Percentiles rank a stretch among this genome's conserved stretches.
Evolutionary conservation across 2,797 vertebrate genomes (phyloP).

Genomic region (Gymnothorax javanicus): DNA sequence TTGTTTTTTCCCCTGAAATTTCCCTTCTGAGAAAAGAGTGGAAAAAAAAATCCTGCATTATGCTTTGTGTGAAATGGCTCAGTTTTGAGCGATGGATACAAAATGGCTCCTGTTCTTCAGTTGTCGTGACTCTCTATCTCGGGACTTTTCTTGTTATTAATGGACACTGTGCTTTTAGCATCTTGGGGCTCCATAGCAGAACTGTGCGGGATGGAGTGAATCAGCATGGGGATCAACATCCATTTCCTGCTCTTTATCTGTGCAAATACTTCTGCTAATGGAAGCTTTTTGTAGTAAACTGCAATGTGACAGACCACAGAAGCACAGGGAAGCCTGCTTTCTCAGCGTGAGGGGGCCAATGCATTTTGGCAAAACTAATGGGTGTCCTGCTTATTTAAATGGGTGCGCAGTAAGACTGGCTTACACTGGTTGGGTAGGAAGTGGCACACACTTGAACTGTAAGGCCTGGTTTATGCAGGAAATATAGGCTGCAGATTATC

Average conservation of each 20-base stretch:
- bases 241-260: not conserved
- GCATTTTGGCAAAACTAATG: not conserved
- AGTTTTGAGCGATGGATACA: too few relatives aligned
- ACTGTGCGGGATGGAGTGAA: not conserved
- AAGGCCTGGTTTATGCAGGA: not conserved
- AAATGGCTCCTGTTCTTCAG: not conserved
- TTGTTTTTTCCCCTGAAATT: too few relatives aligned
- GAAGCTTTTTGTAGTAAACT: not conserved
- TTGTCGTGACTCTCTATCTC: not conserved
- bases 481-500: not conserved
- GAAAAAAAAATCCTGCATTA: too few relatives aligned
- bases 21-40: too few relatives aligned
- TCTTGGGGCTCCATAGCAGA: not conserved
- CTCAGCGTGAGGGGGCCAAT: not conserved
- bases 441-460: too few relatives aligned
- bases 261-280: not conserved
- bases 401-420: not conserved
- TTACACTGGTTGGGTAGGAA: not conserved
- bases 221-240: not conserved
- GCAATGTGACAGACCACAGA: not conserved
- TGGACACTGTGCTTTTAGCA: not conserved
- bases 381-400: not conserved
- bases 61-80: too few relatives aligned
- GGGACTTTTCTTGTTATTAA: not conserved
- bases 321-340: not conserved